Evolutionary conservation across 2,888 invertebrate genomes (phyloP), one percentile per base, ranked within the genome.

Genomic region (Dendrolimus pini): DNA sequence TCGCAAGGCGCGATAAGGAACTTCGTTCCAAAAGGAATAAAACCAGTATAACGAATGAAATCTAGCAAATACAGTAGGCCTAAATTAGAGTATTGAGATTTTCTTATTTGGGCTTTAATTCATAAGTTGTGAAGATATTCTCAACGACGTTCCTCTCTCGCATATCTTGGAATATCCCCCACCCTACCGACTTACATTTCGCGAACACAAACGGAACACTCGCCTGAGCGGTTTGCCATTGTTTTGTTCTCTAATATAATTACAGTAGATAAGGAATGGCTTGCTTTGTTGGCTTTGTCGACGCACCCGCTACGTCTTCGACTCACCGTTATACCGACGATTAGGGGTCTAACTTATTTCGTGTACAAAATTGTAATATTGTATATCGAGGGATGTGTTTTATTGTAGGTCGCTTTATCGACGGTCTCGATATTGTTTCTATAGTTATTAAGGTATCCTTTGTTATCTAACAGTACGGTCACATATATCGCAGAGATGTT

Each of bases 171-270:
- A 47, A 47, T 47, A 12, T 47, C 47, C 47, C 30, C 47, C 47
- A 47, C 47, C 47, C 47, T 9, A 30, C 30, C 30, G 30, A 47
- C 10, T 47, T 47, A 47, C 47, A 47, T 47, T 47, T 47, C 47
- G 47, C 47, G 56, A 52, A 55, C 55, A 55, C 54, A 12, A 60
- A 61, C 58, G 60, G 60, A 63, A 58, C 59, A 55, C 52, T 52
- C 53, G 57, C 47, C 47, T 52, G 54, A 54, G 56, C 41, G 42
- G 57, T 53, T 55, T 54, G 58, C 61, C 60, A 62, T 62, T 57
- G 62, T 62, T 60, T 58, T 59, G 56, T 57, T 55, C 55, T 55
- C 55, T 59, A 56, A 60, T 60, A 60, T 61, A 61, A 60, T 55
- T 60, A 56, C 54, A 52, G 54, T 52, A 64, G 62, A 59, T 59